Evolutionary conservation across 2,888 invertebrate species (phyloP), one percentile per base, ranked within the genome.

Genomic region (Dicranocentrus wangi): DNA sequence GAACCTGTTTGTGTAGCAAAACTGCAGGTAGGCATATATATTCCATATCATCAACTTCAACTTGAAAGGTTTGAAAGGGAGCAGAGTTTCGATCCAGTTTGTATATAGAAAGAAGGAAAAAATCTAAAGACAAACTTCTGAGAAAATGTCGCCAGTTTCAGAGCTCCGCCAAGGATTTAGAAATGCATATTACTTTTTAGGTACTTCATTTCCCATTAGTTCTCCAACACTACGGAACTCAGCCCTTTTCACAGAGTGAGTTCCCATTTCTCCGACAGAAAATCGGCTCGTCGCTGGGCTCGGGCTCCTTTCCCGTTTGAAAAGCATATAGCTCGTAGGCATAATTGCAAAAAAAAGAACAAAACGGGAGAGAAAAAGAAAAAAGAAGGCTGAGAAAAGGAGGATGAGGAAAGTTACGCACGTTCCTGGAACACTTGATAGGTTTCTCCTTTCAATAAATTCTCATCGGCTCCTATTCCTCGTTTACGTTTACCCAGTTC

Each of bases 181-280:
- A 10, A 32, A 32, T 7, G 5, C 32, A 7, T 32, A 32, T 58
- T 51, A 51, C 19, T 32, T 32, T 32, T 7, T 32, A 55, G 60
- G 8, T 27, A 25, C 19, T 72, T 53, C 63, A 53, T 51, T 73
- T 73, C 53, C 63, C 72, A 73, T 73, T 73, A 72, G 61, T 42
- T 32, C 58, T 19, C 25, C 23, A n/a, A 10, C n/a, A 3, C n/a
- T 47, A 7, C 47, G 39, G 39, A 5, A 8, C 13, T 39, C 39
- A 8, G 5, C 39, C 39, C 39, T 39, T n/a, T 32, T 10, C 32
- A 32, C 32, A 32, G 32, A 7, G 32, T 32, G 32, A 10, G 47
- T 47, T n/a, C 47, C 47, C 47, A 47, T 47, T 47, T 47, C 47
- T 10, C 47, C n/a, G 7, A 47, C 10, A 15, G 10, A 32, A 32